These are phyloP conservation scores for Eupeodes luniger DNA, from an alignment of 2,888 invertebrate species.

Conservation along the genomic window DNA sequence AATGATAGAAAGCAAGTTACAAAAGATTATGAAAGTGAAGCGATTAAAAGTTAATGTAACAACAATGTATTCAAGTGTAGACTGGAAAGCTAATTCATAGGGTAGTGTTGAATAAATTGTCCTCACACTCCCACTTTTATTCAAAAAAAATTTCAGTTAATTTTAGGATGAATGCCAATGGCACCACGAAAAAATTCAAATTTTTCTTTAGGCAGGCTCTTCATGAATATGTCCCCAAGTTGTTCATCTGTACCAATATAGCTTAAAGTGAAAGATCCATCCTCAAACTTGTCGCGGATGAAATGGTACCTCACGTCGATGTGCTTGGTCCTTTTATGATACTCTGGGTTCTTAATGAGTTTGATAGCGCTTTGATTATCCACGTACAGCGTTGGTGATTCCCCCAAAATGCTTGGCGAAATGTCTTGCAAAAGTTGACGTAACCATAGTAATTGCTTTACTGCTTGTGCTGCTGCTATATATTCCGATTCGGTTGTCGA, in stretches of 20 bases:
- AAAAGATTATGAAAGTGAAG: no score
- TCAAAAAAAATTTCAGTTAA: conserved; percentile 4
- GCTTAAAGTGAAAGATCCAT: conserved; percentile 22
- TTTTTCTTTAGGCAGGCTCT: conserved; percentile 23
- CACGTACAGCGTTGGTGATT: conserved; percentile 53
- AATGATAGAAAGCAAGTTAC: no score
- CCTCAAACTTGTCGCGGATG: conserved; percentile 51
- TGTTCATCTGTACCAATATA: conserved; percentile 42
- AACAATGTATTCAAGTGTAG: no score
- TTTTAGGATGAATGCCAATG: background rate
- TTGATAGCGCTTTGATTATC: conserved; percentile 77
- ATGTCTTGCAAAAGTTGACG: conserved; percentile 12
- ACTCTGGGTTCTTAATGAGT: conserved; percentile 67
- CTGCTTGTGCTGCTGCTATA: conserved; percentile 34
- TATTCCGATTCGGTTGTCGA: conserved; percentile 47
- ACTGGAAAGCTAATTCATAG: no score
- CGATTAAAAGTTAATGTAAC: no score
- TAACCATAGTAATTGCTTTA: conserved; percentile 39
- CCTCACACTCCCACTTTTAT: no score
- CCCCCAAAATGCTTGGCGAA: conserved; percentile 41
- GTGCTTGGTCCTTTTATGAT: conserved; percentile 62
- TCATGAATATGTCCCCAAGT: conserved; percentile 9
- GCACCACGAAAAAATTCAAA: conserved; percentile 20
- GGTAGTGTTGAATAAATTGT: no score
- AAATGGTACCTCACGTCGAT: conserved; percentile 56